phyloP scores from a whole-genome alignment of 2,113 vertebrate species.

The Dipodomys spectabilis region DNA sequence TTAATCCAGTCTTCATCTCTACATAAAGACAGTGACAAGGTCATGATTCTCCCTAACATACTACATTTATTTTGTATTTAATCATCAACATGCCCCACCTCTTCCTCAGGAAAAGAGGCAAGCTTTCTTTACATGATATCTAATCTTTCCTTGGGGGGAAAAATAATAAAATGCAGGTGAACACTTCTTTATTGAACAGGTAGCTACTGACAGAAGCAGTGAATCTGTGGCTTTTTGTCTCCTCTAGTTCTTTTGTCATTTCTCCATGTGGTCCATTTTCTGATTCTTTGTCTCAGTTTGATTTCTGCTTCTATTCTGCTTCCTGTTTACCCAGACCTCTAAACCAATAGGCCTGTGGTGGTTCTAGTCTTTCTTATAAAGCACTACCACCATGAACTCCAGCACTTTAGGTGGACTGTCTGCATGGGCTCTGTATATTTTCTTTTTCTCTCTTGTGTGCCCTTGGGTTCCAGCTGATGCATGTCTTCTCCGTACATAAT shows the following conservation, averaged over 20 bases:
- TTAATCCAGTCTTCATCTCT: no score
- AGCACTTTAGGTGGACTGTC: not conserved
- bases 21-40: no score
- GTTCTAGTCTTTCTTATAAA: not conserved
- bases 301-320: slow-evolving; percentile 20
- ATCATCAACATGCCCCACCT: no score
- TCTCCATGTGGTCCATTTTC: not conserved
- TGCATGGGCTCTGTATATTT: not conserved
- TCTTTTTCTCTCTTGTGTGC: not conserved
- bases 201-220: not conserved
- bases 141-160: no score
- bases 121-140: no score
- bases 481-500: no score
- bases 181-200: not conserved
- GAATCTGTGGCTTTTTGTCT: not conserved
- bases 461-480: not conserved
- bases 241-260: not conserved
- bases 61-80: no score
- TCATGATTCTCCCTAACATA: no score
- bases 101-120: no score
- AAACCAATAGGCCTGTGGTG: not conserved
- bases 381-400: not conserved
- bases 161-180: not conserved
- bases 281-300: not conserved
- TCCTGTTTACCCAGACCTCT: not conserved